phyloP scores from a whole-genome alignment of 2,113 vertebrate species.

The Ptilonorhynchus violaceus region DNA sequence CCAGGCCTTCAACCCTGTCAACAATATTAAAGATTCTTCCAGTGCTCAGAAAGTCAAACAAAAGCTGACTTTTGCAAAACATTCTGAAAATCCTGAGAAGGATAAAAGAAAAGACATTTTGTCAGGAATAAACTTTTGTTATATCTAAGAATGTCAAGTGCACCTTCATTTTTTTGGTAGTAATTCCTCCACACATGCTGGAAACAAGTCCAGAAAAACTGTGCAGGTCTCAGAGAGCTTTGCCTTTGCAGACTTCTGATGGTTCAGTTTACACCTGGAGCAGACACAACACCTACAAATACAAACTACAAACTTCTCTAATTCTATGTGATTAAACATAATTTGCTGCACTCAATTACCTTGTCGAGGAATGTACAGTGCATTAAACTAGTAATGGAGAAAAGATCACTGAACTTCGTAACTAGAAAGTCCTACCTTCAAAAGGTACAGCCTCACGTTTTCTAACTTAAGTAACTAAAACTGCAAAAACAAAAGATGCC shows the following conservation, averaged over 20 bases:
- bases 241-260: background rate
- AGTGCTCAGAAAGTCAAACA: background rate
- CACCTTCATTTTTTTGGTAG: background rate
- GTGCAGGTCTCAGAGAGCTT: background rate
- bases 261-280: background rate
- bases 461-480: background rate
- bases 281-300: background rate
- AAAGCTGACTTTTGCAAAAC: constrained; percentile 14
- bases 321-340: background rate
- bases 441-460: background rate
- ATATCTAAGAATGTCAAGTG: background rate
- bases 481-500: background rate
- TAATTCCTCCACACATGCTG: background rate
- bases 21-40: background rate
- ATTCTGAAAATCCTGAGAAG: background rate
- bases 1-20: background rate
- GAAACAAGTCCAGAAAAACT: constrained; percentile 17
- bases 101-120: background rate
- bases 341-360: background rate
- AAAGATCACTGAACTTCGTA: background rate
- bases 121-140: background rate
- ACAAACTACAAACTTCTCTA: background rate
- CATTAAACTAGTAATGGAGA: background rate
- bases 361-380: background rate
- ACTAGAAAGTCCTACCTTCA: background rate